phyloP scores from a whole-genome alignment of 2,113 vertebrate genomes.

The Ceyx margarethae region DNA sequence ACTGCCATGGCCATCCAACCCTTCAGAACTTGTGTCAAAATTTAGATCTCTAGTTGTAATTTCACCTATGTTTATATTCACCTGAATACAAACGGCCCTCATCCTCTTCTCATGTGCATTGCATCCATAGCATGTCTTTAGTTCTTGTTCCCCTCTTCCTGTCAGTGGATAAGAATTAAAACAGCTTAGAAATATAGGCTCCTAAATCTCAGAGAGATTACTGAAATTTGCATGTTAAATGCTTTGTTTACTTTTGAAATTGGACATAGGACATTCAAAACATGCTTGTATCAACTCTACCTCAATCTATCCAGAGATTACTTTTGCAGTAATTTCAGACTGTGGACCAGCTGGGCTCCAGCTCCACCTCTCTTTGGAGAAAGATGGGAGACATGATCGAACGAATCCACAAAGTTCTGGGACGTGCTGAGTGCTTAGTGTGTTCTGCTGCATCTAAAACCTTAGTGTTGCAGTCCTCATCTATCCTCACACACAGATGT shows the following conservation, averaged over 20 bases:
- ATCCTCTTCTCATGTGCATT: not conserved
- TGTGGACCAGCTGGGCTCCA: not conserved
- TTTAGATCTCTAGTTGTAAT: not conserved
- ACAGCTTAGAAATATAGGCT: not conserved
- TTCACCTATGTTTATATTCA: not conserved
- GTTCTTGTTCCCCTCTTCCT: rapidly evolving
- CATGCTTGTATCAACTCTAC: not conserved
- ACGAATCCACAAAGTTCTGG: not conserved
- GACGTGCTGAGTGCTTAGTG: not conserved
- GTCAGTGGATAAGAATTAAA: not conserved
- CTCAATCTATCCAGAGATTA: not conserved
- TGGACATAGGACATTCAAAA: not conserved
- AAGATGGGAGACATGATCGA: not conserved
- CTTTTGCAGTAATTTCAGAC: not conserved
- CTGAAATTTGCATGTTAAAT: not conserved
- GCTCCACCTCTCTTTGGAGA: not conserved
- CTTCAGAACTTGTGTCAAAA: not conserved
- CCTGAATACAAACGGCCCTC: not conserved
- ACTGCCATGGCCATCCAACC: not conserved
- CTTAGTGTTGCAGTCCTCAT: not conserved
- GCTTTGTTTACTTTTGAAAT: not conserved
- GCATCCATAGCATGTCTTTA: not conserved
- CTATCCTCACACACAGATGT: not conserved
- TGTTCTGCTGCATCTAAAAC: not conserved
- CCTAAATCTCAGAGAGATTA: not conserved